These are phyloP conservation scores for Dolichopus griseipennis DNA, from an alignment of 2,888 invertebrate genomes.

Conservation along the genomic window DNA sequence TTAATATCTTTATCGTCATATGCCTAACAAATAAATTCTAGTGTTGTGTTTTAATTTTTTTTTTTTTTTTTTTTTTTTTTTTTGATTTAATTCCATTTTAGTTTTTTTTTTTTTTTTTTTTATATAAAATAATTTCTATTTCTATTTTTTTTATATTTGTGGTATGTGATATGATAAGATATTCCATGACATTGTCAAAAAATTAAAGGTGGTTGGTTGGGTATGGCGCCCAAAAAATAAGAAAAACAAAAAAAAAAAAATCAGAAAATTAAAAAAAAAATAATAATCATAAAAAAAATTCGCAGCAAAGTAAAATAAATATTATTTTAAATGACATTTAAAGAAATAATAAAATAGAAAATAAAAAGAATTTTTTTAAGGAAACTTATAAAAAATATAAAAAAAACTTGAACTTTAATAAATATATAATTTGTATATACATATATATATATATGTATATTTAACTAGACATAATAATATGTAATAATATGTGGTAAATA, in stretches of 20 bases:
- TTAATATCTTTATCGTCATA: slow-evolving; percentile 6
- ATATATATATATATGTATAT: too few relatives aligned
- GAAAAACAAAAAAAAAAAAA: not conserved
- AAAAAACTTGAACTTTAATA: too few relatives aligned
- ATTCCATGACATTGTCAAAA: slow-evolving; percentile 3
- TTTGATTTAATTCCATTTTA: not conserved
- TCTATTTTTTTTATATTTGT: not conserved
- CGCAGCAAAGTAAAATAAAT: not conserved
- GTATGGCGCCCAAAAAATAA: slow-evolving; percentile 4
- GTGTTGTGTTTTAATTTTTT: not conserved
- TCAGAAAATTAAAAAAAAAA: not conserved
- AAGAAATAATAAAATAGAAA: not conserved
- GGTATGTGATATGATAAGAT: not conserved
- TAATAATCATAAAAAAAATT: not conserved
- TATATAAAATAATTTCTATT: too few relatives aligned
- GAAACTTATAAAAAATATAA: not conserved
- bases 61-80: not conserved
- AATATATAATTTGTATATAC: too few relatives aligned
- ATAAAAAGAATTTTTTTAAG: too few relatives aligned
- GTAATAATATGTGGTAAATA: too few relatives aligned
- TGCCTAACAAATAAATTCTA: not conserved
- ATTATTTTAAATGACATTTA: not conserved
- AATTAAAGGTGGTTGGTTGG: slow-evolving; percentile 4
- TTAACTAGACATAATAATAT: too few relatives aligned
- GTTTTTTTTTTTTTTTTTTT: too few relatives aligned